These are phyloP conservation scores for Vulpes ferrilata DNA, from an alignment of 2,113 vertebrate species.

Conservation along the genomic window DNA sequence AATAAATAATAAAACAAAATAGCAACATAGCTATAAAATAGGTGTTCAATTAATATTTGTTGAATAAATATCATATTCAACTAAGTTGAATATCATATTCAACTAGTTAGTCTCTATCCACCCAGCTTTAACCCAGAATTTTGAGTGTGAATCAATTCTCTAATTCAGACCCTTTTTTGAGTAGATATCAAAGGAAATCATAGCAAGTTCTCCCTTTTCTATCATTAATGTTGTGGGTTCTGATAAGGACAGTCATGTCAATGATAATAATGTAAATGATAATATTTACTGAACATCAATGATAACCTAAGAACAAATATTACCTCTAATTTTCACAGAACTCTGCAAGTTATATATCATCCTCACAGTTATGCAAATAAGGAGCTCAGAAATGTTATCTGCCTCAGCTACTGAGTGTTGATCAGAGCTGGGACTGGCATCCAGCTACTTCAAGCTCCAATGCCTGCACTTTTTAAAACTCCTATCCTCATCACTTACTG, in stretches of 20 bases:
- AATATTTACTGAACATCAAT: not conserved
- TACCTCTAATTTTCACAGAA: not conserved
- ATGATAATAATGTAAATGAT: not conserved
- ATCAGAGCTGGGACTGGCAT: not conserved
- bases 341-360: not conserved
- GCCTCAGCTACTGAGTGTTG: not conserved
- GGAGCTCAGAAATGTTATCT: not conserved
- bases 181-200: not conserved
- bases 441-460: not conserved
- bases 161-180: not conserved
- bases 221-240: not conserved
- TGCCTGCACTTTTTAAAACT: not conserved
- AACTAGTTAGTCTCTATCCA: not conserved
- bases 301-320: constrained; percentile 3
- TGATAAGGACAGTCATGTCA: not conserved
- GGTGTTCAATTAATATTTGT: not conserved
- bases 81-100: not conserved
- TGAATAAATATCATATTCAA: constrained; percentile 5
- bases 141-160: not conserved
- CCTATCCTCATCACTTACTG: not conserved
- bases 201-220: not conserved
- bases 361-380: not conserved
- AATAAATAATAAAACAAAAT: not conserved
- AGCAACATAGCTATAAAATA: not conserved
- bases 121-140: not conserved